A percentile compares a stretch with the other conserved stretches of the same genome.
Conservation (phyloP, 2,888 invertebrate genomes). For the Iselma pallidipennis region DNA sequence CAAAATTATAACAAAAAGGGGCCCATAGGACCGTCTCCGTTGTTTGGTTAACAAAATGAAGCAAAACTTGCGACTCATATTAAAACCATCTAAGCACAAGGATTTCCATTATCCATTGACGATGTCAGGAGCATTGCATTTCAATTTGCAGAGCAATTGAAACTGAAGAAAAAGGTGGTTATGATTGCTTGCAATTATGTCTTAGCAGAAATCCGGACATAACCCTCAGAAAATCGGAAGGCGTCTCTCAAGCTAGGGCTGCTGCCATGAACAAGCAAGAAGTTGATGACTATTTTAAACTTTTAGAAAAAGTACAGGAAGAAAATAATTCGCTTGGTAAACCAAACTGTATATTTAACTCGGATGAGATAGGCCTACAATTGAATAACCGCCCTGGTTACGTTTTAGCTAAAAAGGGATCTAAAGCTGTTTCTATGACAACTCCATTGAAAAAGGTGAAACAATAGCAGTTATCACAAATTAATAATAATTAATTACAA, state of each 20-base stretch:
- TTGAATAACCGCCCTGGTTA: constrained; percentile 47
- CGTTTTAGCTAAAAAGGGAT: constrained; percentile 41
- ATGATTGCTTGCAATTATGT: constrained; percentile 37
- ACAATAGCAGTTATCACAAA: constrained; percentile 5
- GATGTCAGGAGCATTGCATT: background rate
- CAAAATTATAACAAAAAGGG: background rate
- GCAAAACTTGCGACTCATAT: background rate
- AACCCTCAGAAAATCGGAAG: constrained; percentile 40
- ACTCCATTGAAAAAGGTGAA: constrained; percentile 15
- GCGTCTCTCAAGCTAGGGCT: constrained; percentile 37
- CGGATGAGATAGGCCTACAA: constrained; percentile 50
- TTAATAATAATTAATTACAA: too few relatives aligned
- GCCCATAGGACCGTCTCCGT: background rate
- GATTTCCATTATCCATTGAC: background rate
- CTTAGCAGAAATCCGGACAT: constrained; percentile 30
- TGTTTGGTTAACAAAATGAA: background rate
- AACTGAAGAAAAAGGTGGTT: constrained; percentile 36
- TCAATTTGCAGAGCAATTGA: background rate
- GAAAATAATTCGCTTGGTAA: constrained; percentile 39
- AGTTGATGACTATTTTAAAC: constrained; percentile 35
- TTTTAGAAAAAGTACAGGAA: constrained; percentile 31
- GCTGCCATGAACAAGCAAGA: constrained; percentile 37
- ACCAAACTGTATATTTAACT: constrained; percentile 46
- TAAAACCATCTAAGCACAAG: background rate
- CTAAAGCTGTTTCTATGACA: constrained; percentile 13